phyloP scores from a whole-genome alignment of 2,888 invertebrate species.

The Lithophane semibrunnea region DNA sequence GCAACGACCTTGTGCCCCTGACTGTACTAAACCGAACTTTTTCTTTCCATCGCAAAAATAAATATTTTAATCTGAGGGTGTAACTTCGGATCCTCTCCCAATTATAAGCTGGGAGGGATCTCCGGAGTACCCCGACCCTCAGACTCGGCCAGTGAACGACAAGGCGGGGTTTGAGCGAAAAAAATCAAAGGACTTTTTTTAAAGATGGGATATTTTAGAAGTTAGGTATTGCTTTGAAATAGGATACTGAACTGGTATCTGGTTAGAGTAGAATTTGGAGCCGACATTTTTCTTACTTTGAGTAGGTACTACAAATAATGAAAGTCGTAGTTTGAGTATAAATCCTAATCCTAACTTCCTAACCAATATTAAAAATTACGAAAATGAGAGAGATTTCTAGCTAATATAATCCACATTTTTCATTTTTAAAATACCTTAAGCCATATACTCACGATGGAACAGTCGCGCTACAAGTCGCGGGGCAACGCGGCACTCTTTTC shows the following conservation, averaged over 20 bases:
- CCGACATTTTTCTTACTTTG: not conserved
- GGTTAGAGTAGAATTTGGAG: too few relatives aligned
- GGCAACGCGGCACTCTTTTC: too few relatives aligned
- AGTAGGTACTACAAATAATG: too few relatives aligned
- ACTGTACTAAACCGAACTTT: conserved; percentile 76
- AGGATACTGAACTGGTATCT: not conserved
- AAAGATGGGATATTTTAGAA: conserved; percentile 42
- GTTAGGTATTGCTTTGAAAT: conserved; percentile 45
- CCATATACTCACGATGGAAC: too few relatives aligned
- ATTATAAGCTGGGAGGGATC: conserved; percentile 73
- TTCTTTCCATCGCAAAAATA: conserved; percentile 87
- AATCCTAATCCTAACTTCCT: too few relatives aligned
- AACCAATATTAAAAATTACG: too few relatives aligned
- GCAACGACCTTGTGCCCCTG: conserved; percentile 7
- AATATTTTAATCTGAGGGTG: conserved; percentile 86
- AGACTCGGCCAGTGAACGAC: conserved; percentile 66
- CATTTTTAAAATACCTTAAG: too few relatives aligned
- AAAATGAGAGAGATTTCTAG: too few relatives aligned
- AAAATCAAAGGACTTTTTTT: conserved; percentile 59
- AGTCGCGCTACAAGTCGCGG: too few relatives aligned
- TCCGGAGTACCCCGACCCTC: conserved; percentile 56
- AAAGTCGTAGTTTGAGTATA: too few relatives aligned
- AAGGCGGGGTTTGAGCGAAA: conserved; percentile 61
- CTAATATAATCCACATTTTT: too few relatives aligned
- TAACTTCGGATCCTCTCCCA: conserved; percentile 79